Evolutionary conservation across 1,140 invertebrate genomes (phyloP), one percentile per base, ranked within the genome.

Genomic region (Zaprionus tsacasi): DNA sequence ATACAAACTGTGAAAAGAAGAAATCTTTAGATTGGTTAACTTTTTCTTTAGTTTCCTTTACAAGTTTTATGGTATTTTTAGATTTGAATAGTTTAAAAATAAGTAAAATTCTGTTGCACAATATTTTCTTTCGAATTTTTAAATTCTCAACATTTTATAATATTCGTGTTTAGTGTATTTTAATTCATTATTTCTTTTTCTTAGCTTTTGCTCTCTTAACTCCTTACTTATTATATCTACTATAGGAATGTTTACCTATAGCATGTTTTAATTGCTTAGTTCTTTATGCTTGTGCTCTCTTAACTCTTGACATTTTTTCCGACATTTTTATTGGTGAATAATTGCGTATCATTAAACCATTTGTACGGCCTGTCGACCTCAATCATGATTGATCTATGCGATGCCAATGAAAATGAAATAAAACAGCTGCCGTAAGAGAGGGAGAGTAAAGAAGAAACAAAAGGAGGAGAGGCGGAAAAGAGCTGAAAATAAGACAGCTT

Each of bases 281-380:
- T 17, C 11, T 50, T 50, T 11, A 8, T 50, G 45, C 17, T 50
- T 50, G 45, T 50, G 13, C 6, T 2, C 36, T 38, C 77, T 86
- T 61, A 75, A 83, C 79, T 88, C 83, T 80, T 87, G 82, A 85
- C 75, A 87, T 86, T 78, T 68, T 45, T 79, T 52, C 70, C 77
- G 83, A 87, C 83, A 88, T 77, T 87, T 87, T 87, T 87, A 87
- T 87, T 87, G 83, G 80, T 83, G 85, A 87, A 87, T 87, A 87
- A 87, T 87, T 87, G 83, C 80, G 87, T 78, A 87, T 87, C 80
- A 87, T 89, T 89, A 82, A 80, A 76, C 80, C 69, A 83, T 87
- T 87, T 88, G 83, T 88, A 75, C 74, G 77, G 70, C 73, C 72
- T 76, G 69, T 78, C 70, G 70, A 63, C 61, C 82, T 69, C 40